Percentiles rank a stretch among this genome's conserved stretches.
Evolutionary conservation across 2,888 invertebrate genomes (phyloP).

Genomic region (Erebia epiphron): DNA sequence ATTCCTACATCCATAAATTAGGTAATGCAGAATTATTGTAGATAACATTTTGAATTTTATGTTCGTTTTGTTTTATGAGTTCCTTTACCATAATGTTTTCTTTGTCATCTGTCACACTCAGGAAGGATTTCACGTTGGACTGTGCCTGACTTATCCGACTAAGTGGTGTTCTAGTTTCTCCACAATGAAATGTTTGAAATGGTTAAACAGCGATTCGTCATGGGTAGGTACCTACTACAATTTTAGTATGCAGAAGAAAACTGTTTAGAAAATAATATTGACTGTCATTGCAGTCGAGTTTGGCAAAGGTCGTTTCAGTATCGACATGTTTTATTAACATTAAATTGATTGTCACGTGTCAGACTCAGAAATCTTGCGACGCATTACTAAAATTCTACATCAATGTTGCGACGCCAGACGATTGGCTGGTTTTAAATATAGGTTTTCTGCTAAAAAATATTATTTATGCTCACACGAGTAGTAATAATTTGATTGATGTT

Average conservation of each 20-base stretch:
- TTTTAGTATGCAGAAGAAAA: background rate
- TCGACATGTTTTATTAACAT: background rate
- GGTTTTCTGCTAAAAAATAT: no score
- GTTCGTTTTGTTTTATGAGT: background rate
- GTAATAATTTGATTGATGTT: no score
- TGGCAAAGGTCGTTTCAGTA: background rate
- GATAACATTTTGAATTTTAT: no score
- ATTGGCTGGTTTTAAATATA: background rate
- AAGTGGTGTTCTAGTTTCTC: constrained; percentile 4
- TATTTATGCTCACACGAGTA: no score
- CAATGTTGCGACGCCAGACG: no score
- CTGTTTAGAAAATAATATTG: background rate
- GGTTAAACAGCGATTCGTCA: background rate
- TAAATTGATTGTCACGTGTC: constrained; percentile 11
- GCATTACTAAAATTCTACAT: no score
- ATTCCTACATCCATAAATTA: no score
- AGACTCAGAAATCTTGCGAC: background rate
- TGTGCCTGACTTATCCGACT: background rate
- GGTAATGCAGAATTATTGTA: no score
- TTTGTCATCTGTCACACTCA: background rate
- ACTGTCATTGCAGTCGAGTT: background rate
- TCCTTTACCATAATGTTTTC: background rate
- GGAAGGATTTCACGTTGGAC: background rate
- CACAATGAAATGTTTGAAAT: background rate
- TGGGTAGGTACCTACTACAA: background rate